Base-by-base conservation (phyloP, 2,888 invertebrate genomes). In the Stratiomys singularior region DNA sequence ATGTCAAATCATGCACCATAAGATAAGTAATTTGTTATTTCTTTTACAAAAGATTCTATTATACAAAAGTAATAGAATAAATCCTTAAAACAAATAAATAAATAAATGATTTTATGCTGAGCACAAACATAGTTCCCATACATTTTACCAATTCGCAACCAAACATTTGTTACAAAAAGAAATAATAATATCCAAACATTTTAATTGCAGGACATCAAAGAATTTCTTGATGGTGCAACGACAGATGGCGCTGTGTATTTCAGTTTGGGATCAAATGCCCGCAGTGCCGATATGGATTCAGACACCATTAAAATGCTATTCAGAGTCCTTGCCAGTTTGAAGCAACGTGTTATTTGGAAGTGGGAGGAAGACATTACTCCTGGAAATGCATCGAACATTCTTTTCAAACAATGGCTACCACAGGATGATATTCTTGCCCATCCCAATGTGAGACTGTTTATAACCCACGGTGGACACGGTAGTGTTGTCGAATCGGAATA, bases 381-480 rank as follows among this genome's bases (percentile, higher is more conserved):
- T 1, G 89, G 89, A 44, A 88, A 89, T 81, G 88, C 92, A 0
- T 82, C 87, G 0, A 92, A 92, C 83, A 87, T 93, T 0, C 86
- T 89, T 66, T 85, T 90, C 7, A 85, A 87, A 78, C 90, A 91
- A 80, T 93, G 93, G 93, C 82, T 93, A 46, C 93, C 93, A 0
- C 93, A 93, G 82, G 90, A 89, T 79, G 91, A 91, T 81, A 89
- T 92, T 56, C 84, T 93, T 85, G 90, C 89, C 0, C 91, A 91
- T 84, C 89, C 89, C 0, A 91, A 90, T 72, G 82, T 89, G 11
- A 89, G 88, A 83, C 83, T 90, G 0, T 92, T 93, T 82, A 89
- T 93, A 81, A 90, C 91, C 0, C 93, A 93, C 82, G 92, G 92
- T 2, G 93, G 92, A 3, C 87, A 91, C 78, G 90, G 92, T 79